Conservation (phyloP, 2,113 vertebrate species). For the Electrona antarctica region DNA sequence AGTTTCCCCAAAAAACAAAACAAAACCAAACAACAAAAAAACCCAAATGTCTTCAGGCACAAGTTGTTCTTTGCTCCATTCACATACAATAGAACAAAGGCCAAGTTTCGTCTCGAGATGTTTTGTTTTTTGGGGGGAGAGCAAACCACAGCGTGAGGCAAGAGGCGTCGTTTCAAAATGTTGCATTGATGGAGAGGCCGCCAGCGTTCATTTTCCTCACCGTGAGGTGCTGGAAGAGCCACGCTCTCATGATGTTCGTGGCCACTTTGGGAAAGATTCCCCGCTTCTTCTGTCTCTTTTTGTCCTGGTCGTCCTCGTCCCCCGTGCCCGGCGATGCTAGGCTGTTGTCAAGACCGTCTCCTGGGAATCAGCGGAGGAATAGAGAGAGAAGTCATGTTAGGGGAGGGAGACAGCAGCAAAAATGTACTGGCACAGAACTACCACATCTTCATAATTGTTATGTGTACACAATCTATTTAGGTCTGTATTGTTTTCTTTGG, state of each 20-base stretch:
- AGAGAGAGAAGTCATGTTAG: neutral
- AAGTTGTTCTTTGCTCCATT: neutral
- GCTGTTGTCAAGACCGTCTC: conserved; percentile 94
- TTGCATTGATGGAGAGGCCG: conserved; percentile 8
- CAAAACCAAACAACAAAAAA: too few relatives aligned
- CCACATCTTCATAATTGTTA: too few relatives aligned
- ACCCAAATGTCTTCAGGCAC: neutral
- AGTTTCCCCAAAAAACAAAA: too few relatives aligned
- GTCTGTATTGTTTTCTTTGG: too few relatives aligned
- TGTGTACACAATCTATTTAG: too few relatives aligned
- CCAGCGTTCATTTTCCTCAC: conserved; percentile 74
- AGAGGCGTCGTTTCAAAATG: conserved; percentile 23
- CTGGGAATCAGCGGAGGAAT: conserved; percentile 69
- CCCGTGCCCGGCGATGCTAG: conserved; percentile 94
- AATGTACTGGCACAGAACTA: too few relatives aligned
- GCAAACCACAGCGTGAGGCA: neutral
- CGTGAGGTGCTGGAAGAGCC: conserved; percentile 98
- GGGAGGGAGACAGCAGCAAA: neutral
- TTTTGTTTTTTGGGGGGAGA: neutral
- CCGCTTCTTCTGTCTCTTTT: conserved; percentile 79
- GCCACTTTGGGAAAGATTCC: conserved; percentile 81
- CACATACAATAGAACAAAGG: neutral
- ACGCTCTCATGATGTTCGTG: conserved; percentile 92
- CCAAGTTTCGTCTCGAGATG: neutral
- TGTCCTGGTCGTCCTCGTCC: conserved; percentile 82